A percentile compares a stretch with the other conserved stretches of the same genome.
Conservation (phyloP, 2,113 vertebrate genomes). For the Otus sunia region DNA sequence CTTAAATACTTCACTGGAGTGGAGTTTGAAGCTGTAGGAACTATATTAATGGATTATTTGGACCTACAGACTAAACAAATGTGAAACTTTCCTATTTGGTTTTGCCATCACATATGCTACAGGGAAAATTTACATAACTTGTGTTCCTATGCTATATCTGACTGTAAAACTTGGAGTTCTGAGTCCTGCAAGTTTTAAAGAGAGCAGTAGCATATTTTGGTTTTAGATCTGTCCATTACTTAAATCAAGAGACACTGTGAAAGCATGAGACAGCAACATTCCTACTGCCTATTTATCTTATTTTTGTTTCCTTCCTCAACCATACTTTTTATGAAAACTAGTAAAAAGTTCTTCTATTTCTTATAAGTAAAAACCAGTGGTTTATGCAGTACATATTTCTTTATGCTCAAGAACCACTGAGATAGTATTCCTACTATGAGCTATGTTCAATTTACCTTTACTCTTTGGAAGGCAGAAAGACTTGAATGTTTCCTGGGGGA, state of each 20-base stretch:
- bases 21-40: not conserved
- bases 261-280: not conserved
- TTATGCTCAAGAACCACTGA: not conserved
- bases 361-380: accelerated
- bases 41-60: not conserved
- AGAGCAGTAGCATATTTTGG: not conserved
- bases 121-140: not conserved
- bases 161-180: not conserved
- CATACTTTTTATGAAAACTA: not conserved
- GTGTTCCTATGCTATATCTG: not conserved
- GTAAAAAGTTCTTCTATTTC: not conserved
- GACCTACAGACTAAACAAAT: not conserved
- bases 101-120: accelerated
- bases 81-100: not conserved
- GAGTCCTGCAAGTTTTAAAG: not conserved
- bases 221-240: not conserved
- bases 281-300: not conserved
- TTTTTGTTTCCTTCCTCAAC: not conserved
- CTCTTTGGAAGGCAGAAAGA: no score
- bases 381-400: not conserved
- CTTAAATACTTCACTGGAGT: not conserved
- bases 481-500: not conserved
- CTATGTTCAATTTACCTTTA: not conserved
- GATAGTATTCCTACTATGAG: not conserved
- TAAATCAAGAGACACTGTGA: not conserved